Evolutionary conservation across 2,888 invertebrate genomes (phyloP), one percentile per base, ranked within the genome.

Genomic region (Heterodera filipjevi): DNA sequence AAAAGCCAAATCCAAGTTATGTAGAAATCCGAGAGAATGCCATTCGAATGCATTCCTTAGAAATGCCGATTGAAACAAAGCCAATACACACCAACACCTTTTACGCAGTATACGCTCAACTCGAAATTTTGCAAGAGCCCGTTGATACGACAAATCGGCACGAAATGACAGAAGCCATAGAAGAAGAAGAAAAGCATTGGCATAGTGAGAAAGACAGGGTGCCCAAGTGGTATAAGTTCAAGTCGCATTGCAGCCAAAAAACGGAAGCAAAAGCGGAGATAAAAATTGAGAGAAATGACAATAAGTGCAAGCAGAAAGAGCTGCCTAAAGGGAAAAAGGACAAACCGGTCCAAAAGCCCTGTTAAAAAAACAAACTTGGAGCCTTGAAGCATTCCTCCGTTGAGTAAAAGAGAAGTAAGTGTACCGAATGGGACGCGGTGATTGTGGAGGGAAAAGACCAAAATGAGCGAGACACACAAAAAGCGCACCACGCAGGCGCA

Each of bases 191-290:
- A 44, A 27, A 88, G 77, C 82, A 87, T 71, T 14, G 86, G 81
- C 0, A 85, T 82, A 19, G 84, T 81, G 14, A 85, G 74, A 49
- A 85, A 80, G 5, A 85, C 80, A 14, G 87, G 87, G 76, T 87
- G 87, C 14, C 85, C 73, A 53, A 84, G 78, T 0, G 85, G 78
- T 70, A 86, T 66, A 3, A 83, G n/a, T 27, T 79, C 66, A 49
- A 83, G 78, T 33, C 79, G 77, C 83, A 87, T 85, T 12, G 87
- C 85, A 35, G 87, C 86, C 53, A 87, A 81, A 77, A 87, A 86
- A 2, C 87, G 85, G 16, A 85, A 83, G 46, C 84, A 82, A 12
- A 79, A 77, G 6, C 87, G 84, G 68, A 87, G 81, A 22, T 82
- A 46, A 22, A 82, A 76, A 76, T 87, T 87, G 27, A 86, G 78